Percentiles rank a stretch among this genome's conserved stretches.
phyloP scores from a whole-genome alignment of 2,113 vertebrate species.

The Platysternon megacephalum region DNA sequence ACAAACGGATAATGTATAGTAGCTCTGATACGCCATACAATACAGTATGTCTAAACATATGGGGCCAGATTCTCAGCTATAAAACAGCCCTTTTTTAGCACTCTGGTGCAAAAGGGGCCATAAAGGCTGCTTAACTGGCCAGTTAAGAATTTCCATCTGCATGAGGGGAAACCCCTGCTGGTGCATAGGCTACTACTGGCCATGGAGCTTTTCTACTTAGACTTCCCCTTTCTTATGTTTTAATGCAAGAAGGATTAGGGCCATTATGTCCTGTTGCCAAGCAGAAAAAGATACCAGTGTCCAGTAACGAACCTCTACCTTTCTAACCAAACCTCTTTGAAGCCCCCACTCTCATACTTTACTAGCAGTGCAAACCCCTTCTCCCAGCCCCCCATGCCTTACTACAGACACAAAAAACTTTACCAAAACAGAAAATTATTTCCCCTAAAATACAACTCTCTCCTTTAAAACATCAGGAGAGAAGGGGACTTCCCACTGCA shows the following conservation, averaged over 20 bases:
- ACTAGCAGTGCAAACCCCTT: not conserved
- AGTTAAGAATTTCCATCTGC: not conserved
- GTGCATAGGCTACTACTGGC: not conserved
- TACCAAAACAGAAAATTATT: not conserved
- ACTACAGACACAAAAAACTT: not conserved
- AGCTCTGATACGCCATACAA: not conserved
- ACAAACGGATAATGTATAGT: not conserved
- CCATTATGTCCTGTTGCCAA: conserved; percentile 1
- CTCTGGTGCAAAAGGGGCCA: not conserved
- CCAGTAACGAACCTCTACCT: not conserved
- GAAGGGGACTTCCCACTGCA: not conserved
- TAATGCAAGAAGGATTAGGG: not conserved
- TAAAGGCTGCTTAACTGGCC: not conserved
- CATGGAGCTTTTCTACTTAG: not conserved
- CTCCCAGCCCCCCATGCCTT: not conserved
- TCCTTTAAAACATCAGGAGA: not conserved
- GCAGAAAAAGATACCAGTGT: not conserved
- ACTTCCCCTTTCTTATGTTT: not conserved
- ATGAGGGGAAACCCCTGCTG: not conserved
- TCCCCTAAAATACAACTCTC: not conserved
- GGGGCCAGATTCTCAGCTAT: not conserved
- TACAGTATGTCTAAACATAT: not conserved
- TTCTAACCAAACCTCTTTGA: not conserved
- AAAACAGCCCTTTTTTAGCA: not conserved
- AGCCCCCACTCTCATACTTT: not conserved